Evolutionary conservation across 2,888 invertebrate genomes (phyloP), one percentile per base, ranked within the genome.

Genomic region (Drosophila percnosoma): DNA sequence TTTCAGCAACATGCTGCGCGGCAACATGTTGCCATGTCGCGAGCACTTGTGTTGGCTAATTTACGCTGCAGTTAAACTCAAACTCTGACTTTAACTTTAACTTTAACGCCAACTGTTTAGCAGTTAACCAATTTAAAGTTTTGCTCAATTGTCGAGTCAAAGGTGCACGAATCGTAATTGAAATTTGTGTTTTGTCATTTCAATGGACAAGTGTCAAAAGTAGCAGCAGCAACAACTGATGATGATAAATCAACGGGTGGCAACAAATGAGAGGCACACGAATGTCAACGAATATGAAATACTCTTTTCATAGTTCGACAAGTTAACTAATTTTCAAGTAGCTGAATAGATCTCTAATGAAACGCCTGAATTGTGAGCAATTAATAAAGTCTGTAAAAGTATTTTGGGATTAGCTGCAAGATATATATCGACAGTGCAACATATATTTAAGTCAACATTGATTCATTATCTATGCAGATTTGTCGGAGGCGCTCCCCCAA

Each of bases 31-130:
- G 84, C 76, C 72, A 65, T 33, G 10, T 33, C 11, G 27, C 42
- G 4, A 29, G 52, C 68, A 67, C 73, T 76, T 77, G 73, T 77
- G 73, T 29, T 82, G 79, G 70, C 83, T 86, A 89, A 90, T 81
- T 83, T 76, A 66, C 74, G 65, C 67, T 58, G 71, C 70, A 55
- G 60, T 64, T 76, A 5, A 38, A 21, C 61, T 31, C 5, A 31
- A 29, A 21, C 40, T 21, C 21, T 29, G 40, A 42, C 57, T 31
- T 21, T 29, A 45, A 34, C 31, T 21, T 21, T 29, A 42, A 53
- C 31, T 34, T 7, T 33, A 21, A 21, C 21, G 11, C 42, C 29
- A 51, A 29, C 57, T 42, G 42, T 27, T 58, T 29, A 40, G 53
- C 75, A 11, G 33, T 74, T 75, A 54, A 42, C 45, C 68, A 67